Conservation (phyloP, 2,888 invertebrate genomes). For the Morinoia aosen region DNA sequence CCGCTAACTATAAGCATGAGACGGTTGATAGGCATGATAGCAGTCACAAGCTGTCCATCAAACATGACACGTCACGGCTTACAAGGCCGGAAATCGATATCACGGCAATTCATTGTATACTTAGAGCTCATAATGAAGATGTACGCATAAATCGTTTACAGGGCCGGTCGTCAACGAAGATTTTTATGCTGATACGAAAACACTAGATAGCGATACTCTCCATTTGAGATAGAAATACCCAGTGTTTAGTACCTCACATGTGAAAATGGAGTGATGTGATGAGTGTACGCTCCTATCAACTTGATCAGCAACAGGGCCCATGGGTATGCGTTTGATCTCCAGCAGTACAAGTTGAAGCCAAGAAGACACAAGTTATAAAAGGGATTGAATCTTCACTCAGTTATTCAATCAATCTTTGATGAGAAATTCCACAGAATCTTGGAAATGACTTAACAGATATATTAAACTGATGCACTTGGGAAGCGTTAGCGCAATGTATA, state of each 20-base stretch:
- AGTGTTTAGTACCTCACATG: not conserved
- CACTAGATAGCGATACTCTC: not conserved
- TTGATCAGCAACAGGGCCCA: not conserved
- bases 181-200: not conserved
- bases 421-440: too few species aligned
- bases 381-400: not conserved
- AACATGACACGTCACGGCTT: not conserved
- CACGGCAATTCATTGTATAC: not conserved
- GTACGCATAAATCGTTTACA: not conserved
- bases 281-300: not conserved
- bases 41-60: not conserved
- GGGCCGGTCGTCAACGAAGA: not conserved
- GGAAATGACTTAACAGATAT: too few species aligned
- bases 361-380: not conserved
- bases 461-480: too few species aligned
- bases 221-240: not conserved
- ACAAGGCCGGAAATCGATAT: not conserved
- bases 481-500: too few species aligned
- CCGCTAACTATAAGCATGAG: not conserved
- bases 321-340: not conserved
- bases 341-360: not conserved
- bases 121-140: not conserved
- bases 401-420: not conserved
- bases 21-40: not conserved
- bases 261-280: not conserved